Percentiles rank a stretch among this genome's conserved stretches.
Conservation (phyloP, 2,888 invertebrate genomes). For the Phortica magna region DNA sequence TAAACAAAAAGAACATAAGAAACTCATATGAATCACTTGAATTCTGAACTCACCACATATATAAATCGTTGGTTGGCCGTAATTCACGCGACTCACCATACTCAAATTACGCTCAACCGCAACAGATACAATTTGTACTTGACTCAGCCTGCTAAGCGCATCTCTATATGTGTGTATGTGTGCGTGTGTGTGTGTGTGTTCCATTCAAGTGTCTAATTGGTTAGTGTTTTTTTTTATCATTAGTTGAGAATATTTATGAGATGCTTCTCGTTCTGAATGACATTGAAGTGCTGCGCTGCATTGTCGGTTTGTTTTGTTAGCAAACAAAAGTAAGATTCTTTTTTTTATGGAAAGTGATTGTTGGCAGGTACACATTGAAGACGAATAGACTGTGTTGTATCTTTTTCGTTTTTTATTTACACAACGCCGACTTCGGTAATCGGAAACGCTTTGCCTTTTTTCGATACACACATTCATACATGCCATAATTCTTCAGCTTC, state of each 20-base stretch:
- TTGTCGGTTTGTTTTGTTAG: conserved; percentile 1
- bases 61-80: background rate
- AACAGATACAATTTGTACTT: background rate
- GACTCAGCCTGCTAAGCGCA: too few species aligned
- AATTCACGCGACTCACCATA: background rate
- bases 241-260: conserved; percentile 7
- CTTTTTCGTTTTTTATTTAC: conserved; percentile 34
- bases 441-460: background rate
- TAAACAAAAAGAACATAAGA: too few species aligned
- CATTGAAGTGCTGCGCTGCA: conserved; percentile 1
- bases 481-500: background rate
- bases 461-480: background rate
- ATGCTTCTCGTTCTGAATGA: conserved; percentile 12
- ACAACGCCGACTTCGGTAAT: background rate
- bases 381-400: conserved; percentile 39
- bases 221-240: background rate
- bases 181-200: background rate
- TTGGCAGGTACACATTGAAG: conserved; percentile 9
- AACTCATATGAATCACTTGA: too few species aligned
- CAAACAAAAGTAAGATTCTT: conserved; percentile 33
- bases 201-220: conserved; percentile 10
- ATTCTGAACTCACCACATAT: too few species aligned
- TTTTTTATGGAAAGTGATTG: conserved; percentile 59
- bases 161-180: background rate
- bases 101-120: background rate